Conservation (phyloP, 64 coral and sea anemone genomes). For the Montipora sp. region DNA sequence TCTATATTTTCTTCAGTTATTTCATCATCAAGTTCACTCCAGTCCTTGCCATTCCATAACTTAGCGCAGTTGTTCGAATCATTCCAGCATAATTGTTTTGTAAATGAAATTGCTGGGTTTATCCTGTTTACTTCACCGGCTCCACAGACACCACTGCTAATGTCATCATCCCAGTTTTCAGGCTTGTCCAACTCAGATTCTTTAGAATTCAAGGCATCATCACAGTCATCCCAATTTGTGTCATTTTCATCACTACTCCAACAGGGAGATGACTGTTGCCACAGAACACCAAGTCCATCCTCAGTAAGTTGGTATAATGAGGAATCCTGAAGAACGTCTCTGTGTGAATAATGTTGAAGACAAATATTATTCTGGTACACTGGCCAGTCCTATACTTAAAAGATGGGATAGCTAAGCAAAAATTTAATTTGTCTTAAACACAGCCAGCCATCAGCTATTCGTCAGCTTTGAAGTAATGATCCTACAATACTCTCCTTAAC, state of each 20-base stretch:
- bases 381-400: too few relatives aligned
- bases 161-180: conserved; percentile 42
- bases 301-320: conserved; percentile 46
- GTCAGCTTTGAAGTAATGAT: too few relatives aligned
- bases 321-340: conserved; percentile 45
- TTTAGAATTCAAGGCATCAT: background rate
- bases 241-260: conserved; percentile 50
- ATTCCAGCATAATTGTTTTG: conserved; percentile 21
- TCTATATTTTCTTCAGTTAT: background rate
- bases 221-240: conserved; percentile 9
- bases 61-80: background rate
- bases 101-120: background rate
- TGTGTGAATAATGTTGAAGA: background rate
- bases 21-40: conserved; percentile 24
- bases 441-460: too few relatives aligned
- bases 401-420: too few relatives aligned
- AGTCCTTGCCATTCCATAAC: conserved; percentile 43
- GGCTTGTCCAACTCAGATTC: background rate
- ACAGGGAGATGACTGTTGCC: background rate
- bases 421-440: too few relatives aligned
- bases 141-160: background rate
- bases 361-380: too few relatives aligned
- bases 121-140: background rate
- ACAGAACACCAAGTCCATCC: conserved; percentile 41
- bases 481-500: too few relatives aligned